phyloP scores from a whole-genome alignment of 2,113 vertebrate genomes.

The Dicrurus megarhynchus region DNA sequence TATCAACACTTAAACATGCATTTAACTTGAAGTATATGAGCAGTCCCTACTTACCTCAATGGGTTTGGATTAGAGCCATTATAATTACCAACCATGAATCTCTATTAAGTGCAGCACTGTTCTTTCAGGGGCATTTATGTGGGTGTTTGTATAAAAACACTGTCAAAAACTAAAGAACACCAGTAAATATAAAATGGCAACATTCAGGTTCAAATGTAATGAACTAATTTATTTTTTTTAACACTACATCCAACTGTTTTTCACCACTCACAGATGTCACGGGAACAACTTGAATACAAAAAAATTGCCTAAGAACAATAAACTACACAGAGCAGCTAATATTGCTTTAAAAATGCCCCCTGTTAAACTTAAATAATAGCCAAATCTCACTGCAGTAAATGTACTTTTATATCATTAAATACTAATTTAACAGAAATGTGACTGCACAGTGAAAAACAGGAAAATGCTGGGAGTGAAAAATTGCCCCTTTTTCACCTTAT shows the following conservation, averaged over 20 bases:
- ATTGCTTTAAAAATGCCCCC: constrained; percentile 25
- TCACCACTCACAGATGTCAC: constrained; percentile 36
- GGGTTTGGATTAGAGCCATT: constrained; percentile 30
- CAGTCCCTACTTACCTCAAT: constrained; percentile 7
- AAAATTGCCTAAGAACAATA: constrained; percentile 5
- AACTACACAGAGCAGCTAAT: not conserved
- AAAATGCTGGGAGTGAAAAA: not conserved
- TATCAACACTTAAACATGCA: not conserved
- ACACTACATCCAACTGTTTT: constrained; percentile 32
- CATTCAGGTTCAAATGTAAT: constrained; percentile 43
- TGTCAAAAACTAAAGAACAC: constrained; percentile 38
- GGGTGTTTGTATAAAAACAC: constrained; percentile 57
- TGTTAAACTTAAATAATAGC: constrained; percentile 44
- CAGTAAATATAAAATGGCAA: constrained; percentile 41
- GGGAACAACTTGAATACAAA: constrained; percentile 4
- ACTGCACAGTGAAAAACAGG: not conserved
- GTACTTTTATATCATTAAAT: constrained; percentile 26
- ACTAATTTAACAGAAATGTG: not conserved
- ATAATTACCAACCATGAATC: constrained; percentile 23
- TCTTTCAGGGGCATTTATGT: constrained; percentile 35
- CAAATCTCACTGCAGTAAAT: not conserved
- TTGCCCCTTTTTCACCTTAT: not conserved
- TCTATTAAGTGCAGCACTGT: constrained; percentile 14
- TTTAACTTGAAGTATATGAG: not conserved
- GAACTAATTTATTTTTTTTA: constrained; percentile 63